Evolutionary conservation across 2,888 invertebrate genomes (phyloP), one percentile per base, ranked within the genome.

Genomic region (Drosophila yooni): DNA sequence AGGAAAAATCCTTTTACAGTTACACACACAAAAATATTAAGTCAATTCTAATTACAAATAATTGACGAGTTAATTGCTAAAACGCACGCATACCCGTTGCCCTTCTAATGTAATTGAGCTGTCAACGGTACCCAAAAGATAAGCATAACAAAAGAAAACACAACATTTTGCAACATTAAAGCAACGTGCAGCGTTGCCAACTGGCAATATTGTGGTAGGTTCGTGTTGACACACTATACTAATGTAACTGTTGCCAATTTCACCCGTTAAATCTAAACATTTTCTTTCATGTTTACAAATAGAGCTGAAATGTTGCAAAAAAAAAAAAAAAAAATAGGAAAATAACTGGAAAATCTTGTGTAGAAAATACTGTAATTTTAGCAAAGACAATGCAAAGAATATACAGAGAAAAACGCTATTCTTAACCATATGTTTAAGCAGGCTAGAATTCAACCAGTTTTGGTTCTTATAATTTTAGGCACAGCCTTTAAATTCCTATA

Each of bases 21-120:
- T 62, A 21, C 46, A 53, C 46, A 77, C 54, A 54, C 18, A 54
- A 27, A 38, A 78, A 77, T 79, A 84, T 85, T 73, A 78, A 80
- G 86, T 82, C 82, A 87, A 80, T 85, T 82, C 76, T 76, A 89
- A 87, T 89, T 89, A 71, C 76, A 81, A 85, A 89, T 88, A 89
- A 89, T 89, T 88, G 86, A 81, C 58, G 72, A 77, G 85, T 85
- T 89, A 87, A 87, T 88, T 88, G 79, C 81, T 33, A 33, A 61
- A 56, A 38, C 61, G 63, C 87, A 87, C 85, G 87, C 88, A 56
- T 50, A 53, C 60, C 62, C 58, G 56, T 34, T 67, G 54, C 69
- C 69, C 65, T 53, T 70, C 75, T 79, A 87, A 88, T 71, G 74
- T 85, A 85, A 85, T 86, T 85, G 89, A 85, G 84, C 83, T 86